Base-by-base conservation (phyloP, 2,113 vertebrate species). In the Telmatochromis sp. region DNA sequence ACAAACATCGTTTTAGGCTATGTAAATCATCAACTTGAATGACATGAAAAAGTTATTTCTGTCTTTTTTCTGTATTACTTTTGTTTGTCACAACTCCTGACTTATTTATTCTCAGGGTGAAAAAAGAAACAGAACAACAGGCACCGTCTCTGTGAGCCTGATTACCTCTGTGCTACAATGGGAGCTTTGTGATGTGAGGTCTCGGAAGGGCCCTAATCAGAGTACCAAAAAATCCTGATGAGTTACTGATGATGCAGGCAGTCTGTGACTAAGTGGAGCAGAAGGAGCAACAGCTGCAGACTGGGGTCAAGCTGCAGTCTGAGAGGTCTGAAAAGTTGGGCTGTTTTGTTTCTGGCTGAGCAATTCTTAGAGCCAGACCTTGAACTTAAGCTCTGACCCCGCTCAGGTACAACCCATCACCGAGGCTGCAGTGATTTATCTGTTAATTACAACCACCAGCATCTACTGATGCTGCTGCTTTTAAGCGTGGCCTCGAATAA, bases 211-310 rank as follows among this genome's bases (percentile, higher is more conserved):
- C 85, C 86, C 47, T 88, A 90, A 88, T 91, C 85, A 91, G 71
- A 8, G 51, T 60, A 81, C 55, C 73, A 63, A 90, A 71, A 78
- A 86, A 78, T 42, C 58, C 51, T 89, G 86, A 92, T 93, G 85
- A 93, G 79, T 37, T 86, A 8, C 87, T 90, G 89, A 90, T 91
- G 83, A 90, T 78, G 83, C 86, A 65, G 89, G 86, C 84, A 86
- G 50, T 71, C 73, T 84, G 47, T 17, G 75, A 82, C 26, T 87
- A 81, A 84, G 84, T 79, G 82, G 80, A 83, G 85, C 86, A 81
- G 86, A 81, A 89, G 85, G 53, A 86, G 88, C 85, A 88, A 79
- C 89, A 87, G 89, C 83, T 91, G 89, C 81, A 60, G 55, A 85
- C 86, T 11, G 57, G 35, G 81, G 78, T 92, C 87, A 83, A 50